Conservation (phyloP, 2,888 invertebrate species). For the Pandemis heparana region DNA sequence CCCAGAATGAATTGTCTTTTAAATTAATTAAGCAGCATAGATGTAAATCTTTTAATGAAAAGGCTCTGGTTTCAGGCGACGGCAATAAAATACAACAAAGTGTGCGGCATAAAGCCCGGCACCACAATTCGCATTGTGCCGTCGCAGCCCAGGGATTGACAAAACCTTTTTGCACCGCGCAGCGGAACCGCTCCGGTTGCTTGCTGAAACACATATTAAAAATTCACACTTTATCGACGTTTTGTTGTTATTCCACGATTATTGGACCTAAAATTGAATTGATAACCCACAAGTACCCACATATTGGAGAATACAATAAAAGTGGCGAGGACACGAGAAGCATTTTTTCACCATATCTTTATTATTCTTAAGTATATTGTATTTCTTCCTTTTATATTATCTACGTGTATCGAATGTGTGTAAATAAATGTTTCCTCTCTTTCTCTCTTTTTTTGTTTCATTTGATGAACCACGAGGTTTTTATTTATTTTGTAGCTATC, state of each 20-base stretch:
- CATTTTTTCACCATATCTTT: no score
- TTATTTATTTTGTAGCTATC: no score
- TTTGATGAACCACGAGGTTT: no score
- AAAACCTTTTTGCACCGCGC: slow-evolving; percentile 9
- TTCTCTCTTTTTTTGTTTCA: no score
- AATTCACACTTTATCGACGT: neutral
- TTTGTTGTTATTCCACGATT: neutral
- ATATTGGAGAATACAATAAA: neutral
- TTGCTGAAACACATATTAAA: neutral
- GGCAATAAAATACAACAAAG: slow-evolving; percentile 18
- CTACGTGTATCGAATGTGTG: no score
- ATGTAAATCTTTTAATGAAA: slow-evolving; percentile 4
- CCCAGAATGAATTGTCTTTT: neutral
- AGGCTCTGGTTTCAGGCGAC: neutral
- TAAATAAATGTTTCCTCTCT: no score
- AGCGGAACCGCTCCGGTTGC: neutral
- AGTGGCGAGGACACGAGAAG: no score
- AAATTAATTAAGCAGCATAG: neutral
- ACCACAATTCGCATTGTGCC: slow-evolving; percentile 25
- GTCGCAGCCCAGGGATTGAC: neutral
- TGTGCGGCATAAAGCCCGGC: slow-evolving; percentile 1
- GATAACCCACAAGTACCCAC: neutral
- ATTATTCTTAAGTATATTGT: no score
- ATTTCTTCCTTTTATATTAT: no score
- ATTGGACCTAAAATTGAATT: neutral